These are phyloP conservation scores for Diceros bicornis DNA, from an alignment of 2,797 vertebrate species.

Conservation along the genomic window DNA sequence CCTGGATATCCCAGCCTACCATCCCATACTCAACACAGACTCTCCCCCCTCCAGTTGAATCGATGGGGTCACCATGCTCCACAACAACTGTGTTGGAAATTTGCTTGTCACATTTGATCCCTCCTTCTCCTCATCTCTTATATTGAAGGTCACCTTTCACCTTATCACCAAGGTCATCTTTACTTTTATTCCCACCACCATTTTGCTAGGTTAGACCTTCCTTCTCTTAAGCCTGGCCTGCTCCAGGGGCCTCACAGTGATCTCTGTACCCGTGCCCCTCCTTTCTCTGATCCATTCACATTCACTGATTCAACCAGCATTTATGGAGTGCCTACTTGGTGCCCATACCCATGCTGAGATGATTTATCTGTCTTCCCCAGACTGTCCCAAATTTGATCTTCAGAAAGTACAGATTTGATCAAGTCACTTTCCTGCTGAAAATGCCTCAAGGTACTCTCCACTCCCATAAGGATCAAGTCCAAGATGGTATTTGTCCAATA, in stretches of 20 bases:
- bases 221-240: neutral
- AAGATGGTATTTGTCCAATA: no score
- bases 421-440: neutral
- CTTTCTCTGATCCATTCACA: neutral
- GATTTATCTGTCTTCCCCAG: neutral
- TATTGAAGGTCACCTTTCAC: no score
- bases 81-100: neutral
- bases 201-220: neutral
- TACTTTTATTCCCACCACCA: neutral
- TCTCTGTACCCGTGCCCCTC: no score
- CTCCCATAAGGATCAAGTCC: neutral
- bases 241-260: neutral
- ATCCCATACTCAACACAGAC: no score
- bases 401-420: neutral
- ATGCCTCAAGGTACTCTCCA: rapidly evolving
- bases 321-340: rapidly evolving
- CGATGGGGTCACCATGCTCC: rapidly evolving
- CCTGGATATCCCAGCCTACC: rapidly evolving
- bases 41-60: neutral
- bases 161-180: neutral
- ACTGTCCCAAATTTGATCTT: neutral
- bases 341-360: no score
- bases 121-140: neutral
- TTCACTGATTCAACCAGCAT: neutral
- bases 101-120: rapidly evolving